These are phyloP conservation scores for Triplophysa dalaica DNA, from an alignment of 2,113 vertebrate genomes.

Conservation along the genomic window DNA sequence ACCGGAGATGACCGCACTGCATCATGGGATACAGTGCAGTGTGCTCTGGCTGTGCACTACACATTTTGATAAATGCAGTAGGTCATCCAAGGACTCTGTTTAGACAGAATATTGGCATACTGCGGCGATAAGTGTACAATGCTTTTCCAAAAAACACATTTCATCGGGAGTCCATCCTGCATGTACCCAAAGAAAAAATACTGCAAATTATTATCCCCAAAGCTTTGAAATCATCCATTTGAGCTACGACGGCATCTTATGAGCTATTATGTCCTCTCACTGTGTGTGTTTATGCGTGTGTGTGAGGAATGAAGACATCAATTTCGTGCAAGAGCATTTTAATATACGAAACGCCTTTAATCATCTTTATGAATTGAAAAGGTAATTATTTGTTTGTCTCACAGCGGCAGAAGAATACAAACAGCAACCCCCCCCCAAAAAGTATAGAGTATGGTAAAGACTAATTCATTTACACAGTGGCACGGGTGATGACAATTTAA, in stretches of 20 bases:
- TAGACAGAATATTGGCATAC: too few species aligned
- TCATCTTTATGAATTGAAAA: neutral
- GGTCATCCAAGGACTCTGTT: too few species aligned
- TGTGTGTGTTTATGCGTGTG: neutral
- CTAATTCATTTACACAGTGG: slow-evolving; percentile 21
- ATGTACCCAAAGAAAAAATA: too few species aligned
- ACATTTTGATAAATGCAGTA: too few species aligned
- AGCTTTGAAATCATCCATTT: neutral
- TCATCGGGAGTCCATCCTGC: too few species aligned
- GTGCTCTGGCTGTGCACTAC: too few species aligned
- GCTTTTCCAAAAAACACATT: too few species aligned
- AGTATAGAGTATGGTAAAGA: slow-evolving; percentile 22
- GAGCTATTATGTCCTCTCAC: neutral
- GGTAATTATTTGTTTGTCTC: slow-evolving; percentile 4
- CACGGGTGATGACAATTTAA: slow-evolving; percentile 35
- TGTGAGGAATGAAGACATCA: neutral
- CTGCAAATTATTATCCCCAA: neutral
- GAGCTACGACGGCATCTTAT: too few species aligned
- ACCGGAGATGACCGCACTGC: too few species aligned
- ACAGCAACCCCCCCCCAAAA: neutral
- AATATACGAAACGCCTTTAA: neutral
- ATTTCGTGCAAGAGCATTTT: neutral
- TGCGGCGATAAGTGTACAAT: too few species aligned
- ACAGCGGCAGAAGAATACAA: neutral
- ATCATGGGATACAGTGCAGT: too few species aligned